Evolutionary conservation across 2,888 invertebrate species (phyloP).

Genomic region (Cryptosula pallasiana): DNA sequence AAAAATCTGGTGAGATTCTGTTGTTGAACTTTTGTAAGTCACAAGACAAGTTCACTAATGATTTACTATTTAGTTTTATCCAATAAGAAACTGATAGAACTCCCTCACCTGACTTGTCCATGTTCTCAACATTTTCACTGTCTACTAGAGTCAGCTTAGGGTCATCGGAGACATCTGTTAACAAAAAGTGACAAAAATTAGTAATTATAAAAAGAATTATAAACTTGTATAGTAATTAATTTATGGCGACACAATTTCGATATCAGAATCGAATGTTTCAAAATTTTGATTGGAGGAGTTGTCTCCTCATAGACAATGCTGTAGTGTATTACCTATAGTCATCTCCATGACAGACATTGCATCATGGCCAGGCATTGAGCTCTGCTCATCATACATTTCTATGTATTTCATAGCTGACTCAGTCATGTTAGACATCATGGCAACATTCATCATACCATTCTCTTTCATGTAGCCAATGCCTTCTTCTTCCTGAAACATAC

Average conservation of each 20-base stretch:
- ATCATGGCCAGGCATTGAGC: neutral
- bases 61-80: too few species aligned
- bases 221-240: too few species aligned
- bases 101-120: neutral
- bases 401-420: neutral
- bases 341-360: neutral
- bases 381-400: neutral
- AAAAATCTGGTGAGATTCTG: too few species aligned
- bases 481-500: neutral
- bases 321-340: neutral
- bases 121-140: neutral
- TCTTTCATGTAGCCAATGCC: neutral
- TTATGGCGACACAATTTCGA: too few species aligned
- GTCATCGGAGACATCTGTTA: neutral
- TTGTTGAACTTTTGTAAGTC: too few species aligned
- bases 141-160: neutral
- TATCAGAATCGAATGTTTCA: too few species aligned
- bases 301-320: too few species aligned
- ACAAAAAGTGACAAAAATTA: too few species aligned
- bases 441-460: neutral
- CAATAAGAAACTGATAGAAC: too few species aligned
- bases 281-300: too few species aligned
- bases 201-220: too few species aligned
- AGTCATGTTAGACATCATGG: neutral
- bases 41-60: too few species aligned